Conservation (phyloP, 2,888 invertebrate genomes). For the Phymatocera aterrima region DNA sequence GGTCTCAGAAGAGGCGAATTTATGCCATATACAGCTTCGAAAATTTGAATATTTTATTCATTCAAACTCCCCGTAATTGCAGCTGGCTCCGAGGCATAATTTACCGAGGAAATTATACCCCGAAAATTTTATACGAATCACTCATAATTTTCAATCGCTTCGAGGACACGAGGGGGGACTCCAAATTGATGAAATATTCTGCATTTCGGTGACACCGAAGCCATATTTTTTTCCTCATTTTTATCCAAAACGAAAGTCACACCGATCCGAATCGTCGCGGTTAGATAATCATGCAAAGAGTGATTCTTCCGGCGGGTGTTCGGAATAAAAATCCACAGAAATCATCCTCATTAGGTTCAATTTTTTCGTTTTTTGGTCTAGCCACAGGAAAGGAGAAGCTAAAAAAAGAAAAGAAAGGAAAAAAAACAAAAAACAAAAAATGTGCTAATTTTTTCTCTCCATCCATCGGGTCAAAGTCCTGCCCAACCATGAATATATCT, state of each 20-base stretch:
- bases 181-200: too few species aligned
- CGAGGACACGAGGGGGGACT: too few species aligned
- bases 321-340: neutral
- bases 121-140: neutral
- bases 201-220: neutral
- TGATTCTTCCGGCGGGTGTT: too few species aligned
- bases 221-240: neutral
- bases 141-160: conserved; percentile 8
- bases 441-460: too few species aligned
- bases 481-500: too few species aligned
- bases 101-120: neutral
- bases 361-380: neutral
- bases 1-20: neutral
- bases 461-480: too few species aligned
- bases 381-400: too few species aligned
- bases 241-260: neutral
- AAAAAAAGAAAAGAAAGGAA: too few species aligned
- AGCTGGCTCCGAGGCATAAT: neutral
- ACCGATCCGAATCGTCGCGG: too few species aligned
- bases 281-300: too few species aligned
- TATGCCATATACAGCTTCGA: neutral
- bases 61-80: neutral
- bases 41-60: conserved; percentile 18
- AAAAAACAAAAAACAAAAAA: too few species aligned
- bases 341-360: neutral